phyloP scores from a whole-genome alignment of 2,113 vertebrate genomes.

The Cinclus mexicanus region DNA sequence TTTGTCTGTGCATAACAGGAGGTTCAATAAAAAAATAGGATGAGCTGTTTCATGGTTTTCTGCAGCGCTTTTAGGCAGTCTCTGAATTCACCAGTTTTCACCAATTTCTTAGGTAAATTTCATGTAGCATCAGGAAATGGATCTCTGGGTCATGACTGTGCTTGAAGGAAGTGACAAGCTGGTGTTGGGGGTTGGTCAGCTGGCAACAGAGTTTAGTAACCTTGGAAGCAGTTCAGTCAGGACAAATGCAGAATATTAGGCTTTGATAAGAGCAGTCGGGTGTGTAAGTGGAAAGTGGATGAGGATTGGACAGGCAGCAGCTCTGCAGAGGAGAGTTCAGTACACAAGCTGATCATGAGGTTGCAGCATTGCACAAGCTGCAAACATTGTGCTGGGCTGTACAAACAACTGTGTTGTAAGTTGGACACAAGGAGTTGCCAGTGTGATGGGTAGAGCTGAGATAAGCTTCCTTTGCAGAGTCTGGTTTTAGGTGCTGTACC shows the following conservation, averaged over 20 bases:
- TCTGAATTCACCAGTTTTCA: not conserved
- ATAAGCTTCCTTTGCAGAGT: not conserved
- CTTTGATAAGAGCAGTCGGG: not conserved
- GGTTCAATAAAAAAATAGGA: not conserved
- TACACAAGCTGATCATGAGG: not conserved
- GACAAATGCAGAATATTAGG: not conserved
- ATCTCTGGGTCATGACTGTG: not conserved
- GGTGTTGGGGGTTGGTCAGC: no score
- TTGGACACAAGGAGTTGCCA: rapidly evolving
- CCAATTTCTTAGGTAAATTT: not conserved
- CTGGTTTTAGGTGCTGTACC: not conserved
- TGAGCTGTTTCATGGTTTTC: not conserved
- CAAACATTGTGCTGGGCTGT: not conserved
- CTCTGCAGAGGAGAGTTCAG: not conserved
- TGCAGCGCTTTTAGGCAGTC: not conserved
- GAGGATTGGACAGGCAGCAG: not conserved
- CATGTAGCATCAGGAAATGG: rapidly evolving
- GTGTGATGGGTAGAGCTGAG: not conserved
- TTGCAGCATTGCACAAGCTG: conserved; percentile 4
- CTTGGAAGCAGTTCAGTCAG: not conserved
- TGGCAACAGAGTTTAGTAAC: not conserved
- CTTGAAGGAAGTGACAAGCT: not conserved
- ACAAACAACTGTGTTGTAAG: conserved; percentile 9
- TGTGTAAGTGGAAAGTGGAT: not conserved
- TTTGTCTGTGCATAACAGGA: not conserved